Evolutionary conservation across 2,888 invertebrate genomes (phyloP), one percentile per base, ranked within the genome.

Genomic region (Erynnis tages): DNA sequence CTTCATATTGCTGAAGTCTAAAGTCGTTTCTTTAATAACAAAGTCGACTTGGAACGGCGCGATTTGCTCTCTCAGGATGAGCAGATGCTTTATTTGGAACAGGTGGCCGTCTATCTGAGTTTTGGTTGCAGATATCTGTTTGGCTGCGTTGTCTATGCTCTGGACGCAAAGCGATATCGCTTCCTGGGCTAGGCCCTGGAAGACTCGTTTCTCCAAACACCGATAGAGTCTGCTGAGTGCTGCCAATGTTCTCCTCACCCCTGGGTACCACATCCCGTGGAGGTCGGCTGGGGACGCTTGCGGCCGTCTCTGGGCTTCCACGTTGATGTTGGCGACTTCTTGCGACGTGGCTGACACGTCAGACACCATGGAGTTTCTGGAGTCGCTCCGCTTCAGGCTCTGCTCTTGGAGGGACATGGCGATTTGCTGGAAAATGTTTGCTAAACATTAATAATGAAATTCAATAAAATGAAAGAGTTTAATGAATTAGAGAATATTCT

Each of bases 211-310:
- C 84, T 99, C 99, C 6, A 99, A 92, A 73, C 98, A 99, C 44
- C 98, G 92, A 63, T 86, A 85, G 0, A 86, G 91, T 55, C 99
- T 94, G 0, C 99, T 98, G 2, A 99, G 89, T 57, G 98, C 98
- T 13, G 98, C 97, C 11, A 99, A 83, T 0, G 99, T 98, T 35
- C 99, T 91, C 11, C 99, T 91, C 0, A 99, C 98, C 0, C 97
- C 98, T 0, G 99, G 99, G 82, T 99, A 99, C 99, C 99, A 99
- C 98, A 99, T 98, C 17, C 99, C 99, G 82, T 99, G 99, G 23
- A 99, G 90, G 90, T 99, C 99, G 0, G 98, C 97, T 0, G 98
- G 97, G 0, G 97, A 96, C 71, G 94, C 94, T 5, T 71, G 79
- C 8, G 87, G 65, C 54, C 83, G 44, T 0, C 81, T 56, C 29